A percentile compares a stretch with the other conserved stretches of the same genome.
Conservation (phyloP, 2,888 invertebrate species). For the Alentia gelatinosa region DNA sequence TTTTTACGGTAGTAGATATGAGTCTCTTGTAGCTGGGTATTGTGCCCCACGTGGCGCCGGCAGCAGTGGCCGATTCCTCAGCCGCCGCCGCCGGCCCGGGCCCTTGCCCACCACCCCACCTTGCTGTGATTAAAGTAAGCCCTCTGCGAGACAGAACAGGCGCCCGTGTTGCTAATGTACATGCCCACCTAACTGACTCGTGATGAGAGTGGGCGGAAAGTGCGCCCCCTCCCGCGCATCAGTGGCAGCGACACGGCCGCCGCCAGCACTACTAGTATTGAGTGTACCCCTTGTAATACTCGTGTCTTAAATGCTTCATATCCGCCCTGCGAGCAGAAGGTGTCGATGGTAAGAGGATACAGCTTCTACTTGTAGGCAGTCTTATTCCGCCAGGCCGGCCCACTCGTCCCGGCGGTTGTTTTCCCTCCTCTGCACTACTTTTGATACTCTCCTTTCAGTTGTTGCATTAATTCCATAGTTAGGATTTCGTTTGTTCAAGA, state of each 20-base stretch:
- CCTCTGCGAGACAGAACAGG: too few relatives aligned
- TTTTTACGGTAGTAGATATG: too few relatives aligned
- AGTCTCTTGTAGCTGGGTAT: too few relatives aligned
- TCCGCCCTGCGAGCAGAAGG: conserved; percentile 41
- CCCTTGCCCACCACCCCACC: too few relatives aligned
- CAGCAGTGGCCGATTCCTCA: too few relatives aligned
- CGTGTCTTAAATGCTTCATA: conserved; percentile 51
- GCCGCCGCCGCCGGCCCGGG: too few relatives aligned
- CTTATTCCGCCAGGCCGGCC: background rate
- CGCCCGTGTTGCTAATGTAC: background rate
- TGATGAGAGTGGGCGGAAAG: background rate
- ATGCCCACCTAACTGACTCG: background rate
- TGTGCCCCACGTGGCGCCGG: too few relatives aligned
- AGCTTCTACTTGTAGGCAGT: conserved; percentile 48
- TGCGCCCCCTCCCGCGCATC: background rate
- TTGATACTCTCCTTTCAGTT: conserved; percentile 14
- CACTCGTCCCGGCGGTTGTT: background rate
- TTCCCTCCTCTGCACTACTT: conserved; percentile 33
- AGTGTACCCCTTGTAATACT: conserved; percentile 37
- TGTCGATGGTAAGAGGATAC: conserved; percentile 50
- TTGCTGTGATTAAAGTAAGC: too few relatives aligned
- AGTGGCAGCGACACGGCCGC: background rate
- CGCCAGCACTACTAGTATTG: background rate
- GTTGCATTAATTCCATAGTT: conserved; percentile 36
- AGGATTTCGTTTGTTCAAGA: conserved; percentile 35